Base-by-base conservation (phyloP, 2,113 vertebrate genomes). In the Callaeas wilsoni region DNA sequence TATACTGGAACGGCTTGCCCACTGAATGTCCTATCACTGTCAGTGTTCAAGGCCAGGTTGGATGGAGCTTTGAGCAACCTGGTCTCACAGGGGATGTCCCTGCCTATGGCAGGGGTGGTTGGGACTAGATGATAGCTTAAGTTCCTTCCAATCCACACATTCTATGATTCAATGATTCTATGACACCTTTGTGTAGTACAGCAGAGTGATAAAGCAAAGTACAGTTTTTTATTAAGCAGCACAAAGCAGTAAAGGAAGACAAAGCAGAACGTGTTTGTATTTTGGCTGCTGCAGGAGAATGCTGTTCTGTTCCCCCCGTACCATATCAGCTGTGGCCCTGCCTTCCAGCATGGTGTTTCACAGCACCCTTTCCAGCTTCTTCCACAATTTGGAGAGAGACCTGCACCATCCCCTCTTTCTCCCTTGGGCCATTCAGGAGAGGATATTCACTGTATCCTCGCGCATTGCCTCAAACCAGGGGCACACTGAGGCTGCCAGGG, bases 281-380 rank as follows among this genome's bases (percentile, higher is more conserved):
- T 73, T 44, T 22, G 56, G 14, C 1, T 29, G 53, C 60, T 39
- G n/a, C 18, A 20, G 1, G 18, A 26, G 27, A 8, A 12, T n/a
- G 41, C 53, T 41, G 30, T 21, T 33, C 17, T 52, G 17, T 29
- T 41, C 13, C 20, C 5, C 8, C 52, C 0, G 2, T 6, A 15
- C 1, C 8, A 60, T 15, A 5, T 8, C 32, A 3, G 1, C 9
- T 9, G 27, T 2, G 53, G 42, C 19, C 12, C 22, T 22, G 11
- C 10, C 19, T 13, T 26, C 37, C 12, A 46, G 16, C 5, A 14
- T 0, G 0, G 20, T 32, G 35, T 57, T 82, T 71, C 6, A 1
- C 37, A 55, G 26, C 10, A 20, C 18, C 29, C 22, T 44, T 59
- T 64, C 20, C 75, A 52, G 18, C 22, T 73, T 63, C 60, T 75